phyloP scores from a whole-genome alignment of 2,888 invertebrate genomes.

The Ceraclea dissimilis region DNA sequence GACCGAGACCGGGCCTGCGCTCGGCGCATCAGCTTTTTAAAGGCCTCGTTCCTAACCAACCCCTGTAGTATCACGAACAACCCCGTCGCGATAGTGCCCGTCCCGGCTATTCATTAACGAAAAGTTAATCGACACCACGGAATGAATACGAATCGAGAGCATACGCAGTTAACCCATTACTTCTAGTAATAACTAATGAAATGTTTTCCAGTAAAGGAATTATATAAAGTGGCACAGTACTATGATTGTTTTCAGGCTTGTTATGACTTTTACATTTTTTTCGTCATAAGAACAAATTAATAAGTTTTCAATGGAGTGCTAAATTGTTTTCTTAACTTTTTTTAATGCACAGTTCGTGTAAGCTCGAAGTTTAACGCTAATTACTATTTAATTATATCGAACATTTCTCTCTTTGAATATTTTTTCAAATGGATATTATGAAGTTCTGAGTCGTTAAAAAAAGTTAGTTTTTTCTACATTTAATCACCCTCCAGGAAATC shows the following conservation, averaged over 20 bases:
- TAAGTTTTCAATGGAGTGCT: too few relatives aligned
- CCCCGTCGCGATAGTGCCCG: constrained; percentile 18
- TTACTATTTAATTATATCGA: background rate
- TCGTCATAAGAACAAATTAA: too few relatives aligned
- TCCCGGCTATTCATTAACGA: background rate
- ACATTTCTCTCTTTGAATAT: background rate
- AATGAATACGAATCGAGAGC: background rate
- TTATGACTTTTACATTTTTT: too few relatives aligned
- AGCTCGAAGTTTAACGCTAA: background rate
- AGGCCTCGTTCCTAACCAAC: constrained; percentile 7
- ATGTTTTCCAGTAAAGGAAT: too few relatives aligned
- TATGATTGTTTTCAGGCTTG: too few relatives aligned
- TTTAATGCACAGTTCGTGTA: background rate
- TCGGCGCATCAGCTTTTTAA: constrained; percentile 13
- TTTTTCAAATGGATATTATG: background rate
- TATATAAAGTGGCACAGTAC: too few relatives aligned
- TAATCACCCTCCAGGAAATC: background rate
- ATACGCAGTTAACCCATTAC: background rate
- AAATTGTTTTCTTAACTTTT: too few relatives aligned
- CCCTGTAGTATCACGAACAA: constrained; percentile 19
- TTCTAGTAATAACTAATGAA: too few relatives aligned
- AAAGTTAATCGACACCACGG: background rate
- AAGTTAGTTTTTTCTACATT: background rate
- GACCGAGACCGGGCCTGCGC: constrained; percentile 19
- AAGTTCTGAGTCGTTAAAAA: background rate